Base-by-base conservation (phyloP, 2,797 vertebrate species). In the Fundulus diaphanus region DNA sequence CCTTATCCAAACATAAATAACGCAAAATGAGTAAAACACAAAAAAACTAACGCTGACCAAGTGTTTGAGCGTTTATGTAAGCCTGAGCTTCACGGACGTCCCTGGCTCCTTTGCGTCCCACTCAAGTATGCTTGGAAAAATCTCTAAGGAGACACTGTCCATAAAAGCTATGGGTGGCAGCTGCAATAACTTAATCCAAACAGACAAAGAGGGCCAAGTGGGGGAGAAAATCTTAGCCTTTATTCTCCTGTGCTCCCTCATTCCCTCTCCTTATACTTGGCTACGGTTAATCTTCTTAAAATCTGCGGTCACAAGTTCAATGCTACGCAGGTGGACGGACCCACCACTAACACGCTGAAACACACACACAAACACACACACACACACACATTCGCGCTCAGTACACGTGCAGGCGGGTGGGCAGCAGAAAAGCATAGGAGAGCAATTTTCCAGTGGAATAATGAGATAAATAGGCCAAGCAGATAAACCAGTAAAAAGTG, bases 161-260 rank as follows among this genome's bases (percentile, higher is more conserved):
- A 91, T 92, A 90, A 93, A 93, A 93, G 89, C 92, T 85, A 90
- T 90, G 91, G 93, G 92, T 92, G 93, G 93, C 93, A 94, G 93
- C 94, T 94, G 92, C 90, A 92, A 87, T 88, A 94, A 93, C 92
- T 91, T 94, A 94, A 95, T 94, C 93, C 93, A 90, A 87, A 89
- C 87, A 91, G 90, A 94, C 93, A 93, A 94, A 94, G 92, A 85
- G 84, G 90, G 84, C 83, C 76, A 84, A 92, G 90, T 82, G 91
- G 89, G 92, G 90, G 90, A 91, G 88, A 92, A 93, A 93, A 93
- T 92, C 90, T 92, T 82, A 87, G 74, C 89, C 90, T 91, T 93
- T 92, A 88, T 94, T 93, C 91, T 93, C 87, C 79, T 84, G 82
- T 91, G 87, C 90, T 85, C 89, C 85, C 88, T 91, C 92, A 85